Evolutionary conservation across 92 coral and sea anemone species (phyloP).

Genomic region (Meandrina meandrites): DNA sequence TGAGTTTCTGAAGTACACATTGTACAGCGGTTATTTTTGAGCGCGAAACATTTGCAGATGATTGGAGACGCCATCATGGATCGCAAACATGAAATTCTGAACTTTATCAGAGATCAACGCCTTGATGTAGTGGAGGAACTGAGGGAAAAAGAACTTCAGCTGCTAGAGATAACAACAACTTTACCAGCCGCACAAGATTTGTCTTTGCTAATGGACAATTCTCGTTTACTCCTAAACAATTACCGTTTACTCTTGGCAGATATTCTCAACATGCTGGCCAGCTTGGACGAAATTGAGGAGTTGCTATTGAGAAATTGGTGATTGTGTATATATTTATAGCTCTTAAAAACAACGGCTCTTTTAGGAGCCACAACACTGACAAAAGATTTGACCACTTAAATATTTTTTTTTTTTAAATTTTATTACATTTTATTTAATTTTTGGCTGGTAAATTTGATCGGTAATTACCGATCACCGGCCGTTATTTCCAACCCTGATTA

Average conservation of each 20-base stretch:
- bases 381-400: slow-evolving; percentile 21
- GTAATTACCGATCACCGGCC: no score
- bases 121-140: slow-evolving; percentile 31
- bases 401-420: no score
- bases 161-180: slow-evolving; percentile 20
- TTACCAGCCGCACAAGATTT: slow-evolving; percentile 19
- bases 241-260: background rate
- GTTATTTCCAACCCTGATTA: no score
- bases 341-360: slow-evolving; percentile 21
- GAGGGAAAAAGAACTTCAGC: slow-evolving; percentile 19
- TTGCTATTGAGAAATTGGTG: slow-evolving; percentile 3
- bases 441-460: no score
- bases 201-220: slow-evolving; percentile 27
- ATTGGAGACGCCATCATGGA: no score
- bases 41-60: no score
- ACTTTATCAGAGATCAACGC: slow-evolving; percentile 18
- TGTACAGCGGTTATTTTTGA: no score
- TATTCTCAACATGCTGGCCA: slow-evolving; percentile 21
- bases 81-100: no score
- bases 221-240: background rate
- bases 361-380: slow-evolving; percentile 15
- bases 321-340: background rate
- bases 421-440: no score
- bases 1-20: no score
- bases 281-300: slow-evolving; percentile 12